These are phyloP conservation scores for Cerceris ruficornis DNA, from an alignment of 2,888 invertebrate genomes.

Conservation along the genomic window DNA sequence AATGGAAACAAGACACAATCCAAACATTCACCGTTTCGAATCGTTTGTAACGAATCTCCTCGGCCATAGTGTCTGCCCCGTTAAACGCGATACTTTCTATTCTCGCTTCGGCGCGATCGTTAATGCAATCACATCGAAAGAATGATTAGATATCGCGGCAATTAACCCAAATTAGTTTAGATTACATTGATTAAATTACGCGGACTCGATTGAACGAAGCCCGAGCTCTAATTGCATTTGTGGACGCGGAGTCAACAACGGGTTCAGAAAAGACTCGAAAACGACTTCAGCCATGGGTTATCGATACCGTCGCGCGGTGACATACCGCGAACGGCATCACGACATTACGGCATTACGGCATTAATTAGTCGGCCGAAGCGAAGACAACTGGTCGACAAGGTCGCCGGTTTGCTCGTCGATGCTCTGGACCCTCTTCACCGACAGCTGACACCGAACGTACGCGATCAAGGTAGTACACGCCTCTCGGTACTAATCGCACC, in stretches of 20 bases:
- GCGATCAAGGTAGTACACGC: conserved; percentile 79
- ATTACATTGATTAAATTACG: conserved; percentile 65
- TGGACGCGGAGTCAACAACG: conserved; percentile 36
- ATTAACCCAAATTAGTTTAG: conserved; percentile 60
- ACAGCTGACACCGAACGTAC: conserved; percentile 79
- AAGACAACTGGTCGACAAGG: conserved; percentile 77
- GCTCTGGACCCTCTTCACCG: conserved; percentile 69
- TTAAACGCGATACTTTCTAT: conserved; percentile 7
- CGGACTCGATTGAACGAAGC: conserved; percentile 51
- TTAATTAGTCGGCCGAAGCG: conserved; percentile 75
- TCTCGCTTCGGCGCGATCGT: conserved; percentile 12
- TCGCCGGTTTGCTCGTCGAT: conserved; percentile 66
- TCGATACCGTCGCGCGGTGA: conserved; percentile 42
- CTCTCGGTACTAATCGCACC: conserved; percentile 79
- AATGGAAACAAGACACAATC: no score
- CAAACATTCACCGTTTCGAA: no score
- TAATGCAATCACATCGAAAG: conserved; percentile 49
- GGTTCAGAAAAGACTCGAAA: conserved; percentile 14
- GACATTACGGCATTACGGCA: conserved; percentile 68
- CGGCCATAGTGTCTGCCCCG: neutral
- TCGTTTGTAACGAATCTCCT: neutral
- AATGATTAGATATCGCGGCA: conserved; percentile 48
- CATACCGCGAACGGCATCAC: conserved; percentile 60
- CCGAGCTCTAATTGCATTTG: conserved; percentile 53
- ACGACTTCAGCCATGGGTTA: conserved; percentile 33